Evolutionary conservation across 2,797 vertebrate species (phyloP), one percentile per base, ranked within the genome.

Genomic region (Cirrhinus mrigala): DNA sequence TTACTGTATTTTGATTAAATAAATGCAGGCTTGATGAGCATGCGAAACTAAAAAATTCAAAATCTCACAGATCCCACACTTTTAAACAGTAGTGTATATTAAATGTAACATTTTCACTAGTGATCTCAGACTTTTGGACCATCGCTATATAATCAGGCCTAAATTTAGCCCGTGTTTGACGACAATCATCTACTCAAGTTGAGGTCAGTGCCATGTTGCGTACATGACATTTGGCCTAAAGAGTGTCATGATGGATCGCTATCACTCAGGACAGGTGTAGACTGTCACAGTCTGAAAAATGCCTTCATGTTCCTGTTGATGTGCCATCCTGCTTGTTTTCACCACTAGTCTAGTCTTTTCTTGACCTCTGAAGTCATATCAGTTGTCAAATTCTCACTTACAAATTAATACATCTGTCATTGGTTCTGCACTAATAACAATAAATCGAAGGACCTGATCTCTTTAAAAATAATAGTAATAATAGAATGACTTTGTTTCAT

Each of bases 171-270:
- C 29, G 0, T 27, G 74, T 54, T 52, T 52, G 60, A 77, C 3
- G 37, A 56, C 62, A 22, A 78, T 58, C 62, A 77, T 15, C 50
- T 40, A 40, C 79, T 81, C 79, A 37, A 40, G 64, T 50, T 54
- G 64, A 68, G 27, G 64, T 79, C 78, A 52, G 20, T 3, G 1
- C 27, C 22, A 68, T 81, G 66, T 56, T 83, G 46, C 68, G 46
- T 62, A 70, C 33, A 18, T 78, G 40, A 71, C 66, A n/a, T 85
- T 85, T 79, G 54, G 33, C 66, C 40, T 70, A 8, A 52, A 76
- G 58, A 9, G 71, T 1, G 10, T 54, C 27, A 2, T 58, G 64
- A 78, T 70, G 37, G 50, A 79, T 79, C 40, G 12, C 83, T 46
- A 69, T 46, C 62, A 77, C 44, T 20, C 46, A 50, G 50, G 37